Conservation (phyloP, 2,113 vertebrate genomes). For the Meriones unguiculatus region DNA sequence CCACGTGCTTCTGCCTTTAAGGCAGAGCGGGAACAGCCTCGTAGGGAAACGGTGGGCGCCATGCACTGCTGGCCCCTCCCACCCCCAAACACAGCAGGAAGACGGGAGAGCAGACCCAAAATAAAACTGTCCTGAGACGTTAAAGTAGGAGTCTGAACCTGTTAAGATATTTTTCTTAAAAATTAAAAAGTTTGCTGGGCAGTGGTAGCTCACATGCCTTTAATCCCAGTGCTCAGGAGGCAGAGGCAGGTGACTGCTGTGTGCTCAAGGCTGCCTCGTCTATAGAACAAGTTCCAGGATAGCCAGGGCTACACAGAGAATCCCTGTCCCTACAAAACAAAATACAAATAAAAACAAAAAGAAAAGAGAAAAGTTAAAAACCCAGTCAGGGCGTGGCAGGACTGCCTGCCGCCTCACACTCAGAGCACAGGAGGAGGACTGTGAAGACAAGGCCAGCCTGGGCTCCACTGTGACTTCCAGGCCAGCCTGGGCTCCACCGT, state of each 20-base stretch:
- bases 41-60: no score
- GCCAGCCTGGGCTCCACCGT: neutral
- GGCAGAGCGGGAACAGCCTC: neutral
- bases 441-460: neutral
- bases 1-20: neutral
- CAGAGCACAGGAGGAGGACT: neutral
- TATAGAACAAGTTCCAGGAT: neutral
- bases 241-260: neutral
- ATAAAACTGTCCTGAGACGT: neutral
- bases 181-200: neutral
- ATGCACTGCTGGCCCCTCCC: neutral
- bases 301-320: neutral
- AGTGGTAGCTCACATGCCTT: neutral
- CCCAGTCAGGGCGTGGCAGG: rapidly evolving
- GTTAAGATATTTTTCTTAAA: neutral
- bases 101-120: neutral
- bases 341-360: neutral
- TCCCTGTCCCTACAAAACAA: neutral
- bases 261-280: neutral
- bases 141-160: neutral
- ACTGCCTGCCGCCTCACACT: neutral
- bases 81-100: neutral
- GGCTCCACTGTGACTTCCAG: neutral
- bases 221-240: neutral
- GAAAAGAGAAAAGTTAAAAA: neutral